Evolutionary conservation across 2,888 invertebrate genomes (phyloP), one percentile per base, ranked within the genome.

Genomic region (Mesochorus sp.): DNA sequence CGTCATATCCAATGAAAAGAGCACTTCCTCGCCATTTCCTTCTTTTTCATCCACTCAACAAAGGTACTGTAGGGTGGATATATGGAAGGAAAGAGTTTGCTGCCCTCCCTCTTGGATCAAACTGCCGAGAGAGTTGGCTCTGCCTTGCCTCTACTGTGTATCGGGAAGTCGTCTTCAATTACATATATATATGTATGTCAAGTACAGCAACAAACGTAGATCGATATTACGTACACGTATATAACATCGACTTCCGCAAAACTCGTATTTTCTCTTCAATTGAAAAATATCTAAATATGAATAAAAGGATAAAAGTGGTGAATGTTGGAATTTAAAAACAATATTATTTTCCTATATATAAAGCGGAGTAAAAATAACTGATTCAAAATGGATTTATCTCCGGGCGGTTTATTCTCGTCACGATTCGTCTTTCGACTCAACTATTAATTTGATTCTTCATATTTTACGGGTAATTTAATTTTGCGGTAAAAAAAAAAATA

Each of bases 11-110:
- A 51, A 73, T 67, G 64, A 76, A 73, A 76, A 73, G 76, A 73
- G 67, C 70, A 57, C 70, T 57, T 64, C 42, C n/a, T 66, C 24
- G 21, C 31, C 51, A 61, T 73, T 79, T 73, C 59, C 66, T 49
- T 62, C 55, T 55, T 49, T 59, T 66, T 76, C 64, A 80, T 57
- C 55, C 61, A 64, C 70, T 77, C 57, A 49, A 57, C 68, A 78
- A 62, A 31, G 12, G 21, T 19, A 8, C 6, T 51, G 24, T 31
- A 62, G 21, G 28, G n/a, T 21, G 37, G 24, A 49, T 19, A 19
- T 0, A 37, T 8, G 24, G 42, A 44, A 39, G 19, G 26, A 26
- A n/a, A 42, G 53, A 42, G 24, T 39, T 53, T 17, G 53, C 8
- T 24, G 24, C 44, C 61, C 71, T 72, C 62, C 31, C n/a, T 28